Base-by-base conservation (phyloP, 2,888 invertebrate species). In the Gerosis bhagava region DNA sequence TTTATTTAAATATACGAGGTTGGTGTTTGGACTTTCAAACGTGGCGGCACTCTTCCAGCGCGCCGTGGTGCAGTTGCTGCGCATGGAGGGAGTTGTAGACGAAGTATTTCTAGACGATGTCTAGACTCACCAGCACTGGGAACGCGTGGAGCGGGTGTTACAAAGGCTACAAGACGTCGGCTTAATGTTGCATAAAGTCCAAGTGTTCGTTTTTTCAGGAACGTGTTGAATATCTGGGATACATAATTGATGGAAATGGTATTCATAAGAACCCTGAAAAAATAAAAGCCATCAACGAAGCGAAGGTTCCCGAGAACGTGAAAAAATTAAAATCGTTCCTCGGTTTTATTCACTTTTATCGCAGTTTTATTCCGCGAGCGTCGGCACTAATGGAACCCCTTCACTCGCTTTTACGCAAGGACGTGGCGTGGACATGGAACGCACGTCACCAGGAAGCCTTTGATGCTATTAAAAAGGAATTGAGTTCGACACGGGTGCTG, bases 261-360 rank as follows among this genome's bases (percentile, higher is more conserved):
- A 29, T 29, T 29, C 28, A 29, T 10, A 29, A 29, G 28, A 29
- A 13, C 7, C 28, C 28, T 2, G 28, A 29, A 29, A 29, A 29
- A 10, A 10, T 29, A 1, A 5, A 7, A 6, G 28, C 28, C 6
- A 29, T 29, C 3, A 5, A 7, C 6, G 26, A 26, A 8, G 26
- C 26, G 2, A 26, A 26, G 12, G 26, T 8, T 19, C 19, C 19
- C 4, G 19, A 29, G 8, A 29, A 12, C 8, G 13, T 15, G 2
- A 29, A 29, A 8, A 12, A 29, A 15, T 29, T 29, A 13, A 29
- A 29, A 7, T 29, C 28, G 3, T 29, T 29, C 8, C 13, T 29
- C 12, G 28, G 28, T 2, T 13, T 29, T 8, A 13, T 29, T 6
- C 12, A 29, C 7, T 29, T 29, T 29, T 29, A 29, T 13, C 28